These are phyloP conservation scores for Drosophila anomelani DNA, from an alignment of 2,888 invertebrate species.

Conservation along the genomic window DNA sequence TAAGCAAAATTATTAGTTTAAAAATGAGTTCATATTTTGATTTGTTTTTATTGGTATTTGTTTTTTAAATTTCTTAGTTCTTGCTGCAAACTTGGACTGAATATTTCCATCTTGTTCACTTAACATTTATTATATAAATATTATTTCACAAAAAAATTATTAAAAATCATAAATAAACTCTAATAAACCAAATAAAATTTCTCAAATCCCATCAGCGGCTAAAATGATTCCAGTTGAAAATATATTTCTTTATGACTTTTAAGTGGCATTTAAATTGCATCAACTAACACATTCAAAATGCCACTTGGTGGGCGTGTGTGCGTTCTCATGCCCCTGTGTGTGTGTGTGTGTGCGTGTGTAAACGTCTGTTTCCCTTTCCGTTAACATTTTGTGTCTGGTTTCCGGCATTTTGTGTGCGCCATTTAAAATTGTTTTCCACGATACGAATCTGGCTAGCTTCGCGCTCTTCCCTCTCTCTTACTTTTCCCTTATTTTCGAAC, in stretches of 20 bases:
- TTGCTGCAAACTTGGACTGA: no score
- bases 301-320: constrained; percentile 3
- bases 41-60: no score
- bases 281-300: constrained; percentile 33
- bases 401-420: constrained; percentile 78
- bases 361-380: constrained; percentile 76
- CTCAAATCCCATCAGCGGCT: constrained; percentile 12
- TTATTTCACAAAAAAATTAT: neutral
- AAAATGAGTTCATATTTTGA: no score
- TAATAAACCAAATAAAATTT: neutral
- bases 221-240: neutral
- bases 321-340: constrained; percentile 4
- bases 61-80: no score
- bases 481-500: neutral
- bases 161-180: neutral
- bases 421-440: constrained; percentile 78
- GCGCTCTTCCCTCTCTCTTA: neutral
- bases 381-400: constrained; percentile 80
- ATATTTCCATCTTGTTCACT: no score
- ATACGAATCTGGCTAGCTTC: constrained; percentile 64
- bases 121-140: neutral
- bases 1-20: no score
- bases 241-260: constrained; percentile 9
- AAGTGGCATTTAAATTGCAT: constrained; percentile 42
- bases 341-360: constrained; percentile 31